Base-by-base conservation (phyloP, 2,888 invertebrate species). In the Leptothorax acervorum region DNA sequence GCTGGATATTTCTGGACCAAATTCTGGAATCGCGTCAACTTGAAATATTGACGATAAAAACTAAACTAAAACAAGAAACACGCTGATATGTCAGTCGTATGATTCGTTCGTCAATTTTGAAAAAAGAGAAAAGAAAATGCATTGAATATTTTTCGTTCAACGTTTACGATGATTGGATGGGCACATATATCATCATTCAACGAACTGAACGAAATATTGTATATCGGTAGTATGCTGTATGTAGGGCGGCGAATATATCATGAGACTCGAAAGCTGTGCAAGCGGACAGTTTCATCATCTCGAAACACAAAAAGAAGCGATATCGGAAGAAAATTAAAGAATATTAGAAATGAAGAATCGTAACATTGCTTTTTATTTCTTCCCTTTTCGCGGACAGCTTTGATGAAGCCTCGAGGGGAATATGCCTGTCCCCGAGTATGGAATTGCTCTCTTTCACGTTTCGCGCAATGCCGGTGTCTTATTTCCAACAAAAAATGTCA, bases 391-490 rank as follows among this genome's bases (percentile, higher is more conserved):
- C 3, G 42, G 39, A 57, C 57, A 42, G 73, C 73, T 75, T 81
- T 60, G 73, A 81, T 60, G 35, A 51, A 60, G 28, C 28, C 60
- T 39, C 74, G 35, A 8, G 35, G 57, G 76, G 60, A 74, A 55
- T 74, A 35, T 74, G 28, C 18, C 57, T 60, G 15, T 55, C 3
- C 28, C 45, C 0, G 57, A 23, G 6, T 18, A 12, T 8, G n/a
- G 39, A 60, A 74, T 60, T 81, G 35, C 8, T 74, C 48, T 18
- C 42, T 71, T 73, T 82, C 42, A 57, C 51, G 62, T 63, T 63
- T 31, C 35, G 53, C 15, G 39, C 78, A 51, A 79, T 39, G 35
- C 39, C 48, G 81, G 18, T 12, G 68, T 79, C 66, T 75, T 11
- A 71, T 31, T 51, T 31, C 39, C 23, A 39, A 48, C 62, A 62